Evolutionary conservation across 2,797 vertebrate genomes (phyloP).

Genomic region (Hafferia zeledoni): DNA sequence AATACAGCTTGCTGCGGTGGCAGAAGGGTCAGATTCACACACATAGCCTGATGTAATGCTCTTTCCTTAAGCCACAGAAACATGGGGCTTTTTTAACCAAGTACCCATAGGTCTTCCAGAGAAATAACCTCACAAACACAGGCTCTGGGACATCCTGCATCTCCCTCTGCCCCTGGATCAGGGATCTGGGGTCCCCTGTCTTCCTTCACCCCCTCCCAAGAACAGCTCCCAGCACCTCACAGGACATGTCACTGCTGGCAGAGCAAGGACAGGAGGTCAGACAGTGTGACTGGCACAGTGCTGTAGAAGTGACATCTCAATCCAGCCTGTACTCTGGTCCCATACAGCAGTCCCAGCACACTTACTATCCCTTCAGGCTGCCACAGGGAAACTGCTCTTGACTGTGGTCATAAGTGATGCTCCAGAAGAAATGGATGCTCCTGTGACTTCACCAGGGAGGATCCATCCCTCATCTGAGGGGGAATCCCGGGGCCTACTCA

Average conservation of each 20-base stretch:
- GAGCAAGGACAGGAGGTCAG: background rate
- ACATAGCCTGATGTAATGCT: background rate
- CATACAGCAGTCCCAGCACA: accelerated
- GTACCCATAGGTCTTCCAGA: background rate
- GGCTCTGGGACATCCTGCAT: no score
- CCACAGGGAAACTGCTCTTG: accelerated
- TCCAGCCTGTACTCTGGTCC: background rate
- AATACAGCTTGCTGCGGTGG: background rate
- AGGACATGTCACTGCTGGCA: accelerated
- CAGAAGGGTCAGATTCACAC: background rate
- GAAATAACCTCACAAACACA: background rate
- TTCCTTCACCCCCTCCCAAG: background rate
- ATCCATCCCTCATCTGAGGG: background rate
- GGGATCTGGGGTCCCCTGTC: no score
- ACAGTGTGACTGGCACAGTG: accelerated
- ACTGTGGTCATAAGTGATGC: no score
- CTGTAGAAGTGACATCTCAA: background rate
- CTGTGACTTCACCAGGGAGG: background rate
- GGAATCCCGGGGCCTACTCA: background rate
- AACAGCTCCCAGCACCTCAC: accelerated
- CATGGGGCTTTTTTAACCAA: accelerated
- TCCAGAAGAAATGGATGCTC: background rate
- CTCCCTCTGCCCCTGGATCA: background rate
- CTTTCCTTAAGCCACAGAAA: background rate
- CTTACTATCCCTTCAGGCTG: background rate